phyloP scores from a whole-genome alignment of 2,113 vertebrate species.

The Larimichthys crocea region DNA sequence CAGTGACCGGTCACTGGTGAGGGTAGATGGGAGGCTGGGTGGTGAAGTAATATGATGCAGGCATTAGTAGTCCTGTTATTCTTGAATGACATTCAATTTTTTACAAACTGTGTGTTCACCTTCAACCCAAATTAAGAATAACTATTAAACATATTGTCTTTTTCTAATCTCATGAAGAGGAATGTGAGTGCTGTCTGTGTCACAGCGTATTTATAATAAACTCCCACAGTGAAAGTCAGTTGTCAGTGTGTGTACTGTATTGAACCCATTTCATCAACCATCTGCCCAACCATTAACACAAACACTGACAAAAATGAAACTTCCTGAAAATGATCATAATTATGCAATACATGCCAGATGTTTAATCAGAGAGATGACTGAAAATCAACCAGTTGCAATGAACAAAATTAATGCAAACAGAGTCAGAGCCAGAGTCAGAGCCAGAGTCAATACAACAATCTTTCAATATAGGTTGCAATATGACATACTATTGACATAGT shows the following conservation, averaged over 20 bases:
- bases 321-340: constrained; percentile 8
- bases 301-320: constrained; percentile 20
- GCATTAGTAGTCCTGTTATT: neutral
- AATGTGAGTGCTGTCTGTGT: neutral
- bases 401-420: too few relatives aligned
- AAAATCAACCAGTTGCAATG: neutral
- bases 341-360: constrained; percentile 27
- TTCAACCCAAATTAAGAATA: neutral
- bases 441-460: neutral
- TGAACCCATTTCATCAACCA: constrained; percentile 6
- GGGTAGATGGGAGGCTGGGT: neutral
- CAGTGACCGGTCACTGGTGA: neutral
- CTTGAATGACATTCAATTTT: neutral
- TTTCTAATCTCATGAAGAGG: neutral
- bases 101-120: neutral
- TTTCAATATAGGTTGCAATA: neutral
- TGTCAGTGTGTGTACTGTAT: neutral
- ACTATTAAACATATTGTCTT: neutral
- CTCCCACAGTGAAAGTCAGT: neutral
- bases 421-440: constrained; percentile 10
- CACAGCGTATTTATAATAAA: constrained; percentile 14
- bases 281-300: constrained; percentile 23
- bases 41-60: neutral
- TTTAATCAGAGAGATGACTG: constrained; percentile 8
- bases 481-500: neutral